phyloP scores from a whole-genome alignment of 2,797 vertebrate species.

The Sciaenops ocellatus region DNA sequence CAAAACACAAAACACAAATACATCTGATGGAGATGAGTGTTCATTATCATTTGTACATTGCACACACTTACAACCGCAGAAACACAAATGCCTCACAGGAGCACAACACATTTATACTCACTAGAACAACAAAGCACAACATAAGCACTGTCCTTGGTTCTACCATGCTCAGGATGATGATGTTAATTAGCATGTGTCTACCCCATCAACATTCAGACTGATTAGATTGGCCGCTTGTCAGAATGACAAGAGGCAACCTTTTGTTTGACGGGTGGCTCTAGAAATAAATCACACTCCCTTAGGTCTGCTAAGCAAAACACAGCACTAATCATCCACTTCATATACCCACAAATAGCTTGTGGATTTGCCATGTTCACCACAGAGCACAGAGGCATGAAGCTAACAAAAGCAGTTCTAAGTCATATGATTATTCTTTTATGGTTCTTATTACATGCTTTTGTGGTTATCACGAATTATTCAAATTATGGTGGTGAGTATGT shows the following conservation, averaged over 20 bases:
- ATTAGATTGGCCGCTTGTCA: slow-evolving; percentile 68
- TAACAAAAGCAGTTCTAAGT: background rate
- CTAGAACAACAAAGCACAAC: slow-evolving; percentile 10
- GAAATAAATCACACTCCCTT: slow-evolving; percentile 66
- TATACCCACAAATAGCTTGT: slow-evolving; percentile 10
- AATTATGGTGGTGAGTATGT: background rate
- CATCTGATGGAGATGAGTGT: background rate
- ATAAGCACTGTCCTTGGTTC: slow-evolving; percentile 45
- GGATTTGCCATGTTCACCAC: background rate
- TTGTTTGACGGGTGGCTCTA: slow-evolving; percentile 54
- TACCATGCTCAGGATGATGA: slow-evolving; percentile 29
- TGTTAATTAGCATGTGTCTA: slow-evolving; percentile 75
- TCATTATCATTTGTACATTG: slow-evolving; percentile 15
- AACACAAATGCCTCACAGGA: slow-evolving; percentile 17
- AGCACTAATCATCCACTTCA: slow-evolving; percentile 36
- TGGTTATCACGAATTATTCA: background rate
- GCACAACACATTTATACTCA: slow-evolving; percentile 4
- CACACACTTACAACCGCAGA: slow-evolving; percentile 5
- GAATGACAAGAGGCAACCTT: slow-evolving; percentile 61
- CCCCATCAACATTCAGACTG: slow-evolving; percentile 62
- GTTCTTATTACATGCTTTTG: background rate
- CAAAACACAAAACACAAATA: slow-evolving; percentile 6
- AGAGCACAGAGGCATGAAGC: background rate
- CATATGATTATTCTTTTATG: background rate
- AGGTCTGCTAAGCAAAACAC: slow-evolving; percentile 49